These are phyloP conservation scores for Helicoverpa zea DNA, from an alignment of 1,140 invertebrate genomes.

Conservation along the genomic window DNA sequence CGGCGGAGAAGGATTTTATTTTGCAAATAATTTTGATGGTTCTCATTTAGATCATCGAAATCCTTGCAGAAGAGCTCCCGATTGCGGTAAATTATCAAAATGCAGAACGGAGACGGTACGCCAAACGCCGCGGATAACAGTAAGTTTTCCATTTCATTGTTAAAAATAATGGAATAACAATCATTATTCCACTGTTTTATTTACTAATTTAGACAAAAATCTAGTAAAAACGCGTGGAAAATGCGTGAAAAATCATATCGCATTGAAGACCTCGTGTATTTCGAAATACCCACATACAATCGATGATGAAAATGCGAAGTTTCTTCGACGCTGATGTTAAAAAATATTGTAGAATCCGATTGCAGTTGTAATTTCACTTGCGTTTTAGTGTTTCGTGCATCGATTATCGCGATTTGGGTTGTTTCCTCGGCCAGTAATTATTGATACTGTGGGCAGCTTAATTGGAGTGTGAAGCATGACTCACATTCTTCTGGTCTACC, in stretches of 20 bases:
- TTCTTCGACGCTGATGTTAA: slow-evolving; percentile 34
- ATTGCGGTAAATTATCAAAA: slow-evolving; percentile 72
- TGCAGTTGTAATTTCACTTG: slow-evolving; percentile 75
- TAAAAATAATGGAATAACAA: slow-evolving; percentile 73
- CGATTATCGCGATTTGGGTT: slow-evolving; percentile 75
- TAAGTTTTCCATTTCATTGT: slow-evolving; percentile 78
- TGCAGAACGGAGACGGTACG: slow-evolving; percentile 83
- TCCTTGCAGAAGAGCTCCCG: slow-evolving; percentile 66
- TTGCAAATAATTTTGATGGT: slow-evolving; percentile 76
- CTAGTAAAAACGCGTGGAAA: slow-evolving; percentile 47
- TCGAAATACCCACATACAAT: slow-evolving; percentile 71
- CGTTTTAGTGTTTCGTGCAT: slow-evolving; percentile 78
- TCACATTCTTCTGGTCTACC: slow-evolving; percentile 76
- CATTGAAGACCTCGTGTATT: slow-evolving; percentile 57
- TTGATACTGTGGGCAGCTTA: slow-evolving; percentile 80
- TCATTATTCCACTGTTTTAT: slow-evolving; percentile 68
- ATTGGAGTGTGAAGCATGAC: slow-evolving; percentile 85
- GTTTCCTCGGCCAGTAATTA: slow-evolving; percentile 77
- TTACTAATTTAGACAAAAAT: slow-evolving; percentile 61
- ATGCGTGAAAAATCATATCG: slow-evolving; percentile 50
- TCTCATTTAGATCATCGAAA: slow-evolving; percentile 69
- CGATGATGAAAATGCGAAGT: slow-evolving; percentile 50
- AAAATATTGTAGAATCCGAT: slow-evolving; percentile 54
- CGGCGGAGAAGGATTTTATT: slow-evolving; percentile 72
- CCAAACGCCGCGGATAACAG: slow-evolving; percentile 71